Evolutionary conservation across 64 coral and sea anemone species (phyloP).

Genomic region (Pocillopora damicornis): DNA sequence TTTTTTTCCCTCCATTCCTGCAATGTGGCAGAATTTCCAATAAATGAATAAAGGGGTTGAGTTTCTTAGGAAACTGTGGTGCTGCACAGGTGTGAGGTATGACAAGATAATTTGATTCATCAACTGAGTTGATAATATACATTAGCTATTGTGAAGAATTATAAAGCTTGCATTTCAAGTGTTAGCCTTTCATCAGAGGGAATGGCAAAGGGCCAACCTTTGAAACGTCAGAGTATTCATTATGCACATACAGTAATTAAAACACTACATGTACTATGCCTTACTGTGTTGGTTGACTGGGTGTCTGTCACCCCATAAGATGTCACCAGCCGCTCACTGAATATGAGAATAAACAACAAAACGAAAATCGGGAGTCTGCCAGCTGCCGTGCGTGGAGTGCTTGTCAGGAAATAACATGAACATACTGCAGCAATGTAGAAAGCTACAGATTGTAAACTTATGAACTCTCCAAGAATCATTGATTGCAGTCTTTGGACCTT

Average conservation of each 20-base stretch:
- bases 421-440: constrained; percentile 83
- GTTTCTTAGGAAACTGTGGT: no score
- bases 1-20: no score
- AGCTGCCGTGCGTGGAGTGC: constrained; percentile 72
- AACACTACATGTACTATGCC: not conserved
- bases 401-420: constrained; percentile 87
- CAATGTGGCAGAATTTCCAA: no score
- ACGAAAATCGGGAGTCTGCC: constrained; percentile 79
- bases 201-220: no score
- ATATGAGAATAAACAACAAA: constrained; percentile 61
- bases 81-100: no score
- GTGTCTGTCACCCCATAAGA: constrained; percentile 56
- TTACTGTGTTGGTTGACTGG: constrained; percentile 4
- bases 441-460: constrained; percentile 87
- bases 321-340: constrained; percentile 65
- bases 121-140: no score
- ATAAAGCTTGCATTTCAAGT: no score
- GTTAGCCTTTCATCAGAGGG: no score
- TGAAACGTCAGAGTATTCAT: no score
- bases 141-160: no score
- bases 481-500: constrained; percentile 74
- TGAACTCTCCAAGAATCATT: constrained; percentile 93
- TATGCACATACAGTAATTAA: not conserved
- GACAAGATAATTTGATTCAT: no score
- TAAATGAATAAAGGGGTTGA: no score